phyloP scores from a whole-genome alignment of 2,113 vertebrate species.

The Sebastes fasciatus region DNA sequence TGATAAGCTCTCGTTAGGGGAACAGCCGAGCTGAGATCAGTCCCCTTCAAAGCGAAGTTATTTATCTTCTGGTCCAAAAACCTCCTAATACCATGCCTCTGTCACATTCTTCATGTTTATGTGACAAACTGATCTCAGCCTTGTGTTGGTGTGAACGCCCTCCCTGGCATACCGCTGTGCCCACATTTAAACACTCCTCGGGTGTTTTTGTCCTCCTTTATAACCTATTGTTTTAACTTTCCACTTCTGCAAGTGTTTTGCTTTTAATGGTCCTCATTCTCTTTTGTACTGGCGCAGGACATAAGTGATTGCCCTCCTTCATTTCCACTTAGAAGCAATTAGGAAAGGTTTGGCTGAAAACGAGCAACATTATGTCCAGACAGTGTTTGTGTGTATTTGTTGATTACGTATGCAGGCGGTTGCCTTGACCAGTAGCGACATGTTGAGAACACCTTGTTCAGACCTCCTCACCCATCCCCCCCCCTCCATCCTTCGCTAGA shows the following conservation, averaged over 20 bases:
- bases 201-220: slow-evolving; percentile 40
- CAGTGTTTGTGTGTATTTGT: slow-evolving; percentile 22
- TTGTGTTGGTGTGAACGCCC: slow-evolving; percentile 41
- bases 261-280: slow-evolving; percentile 57
- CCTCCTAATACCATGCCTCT: slow-evolving; percentile 40
- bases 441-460: slow-evolving; percentile 44
- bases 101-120: slow-evolving; percentile 74
- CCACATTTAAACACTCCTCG: slow-evolving; percentile 21
- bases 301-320: slow-evolving; percentile 36
- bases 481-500: not conserved
- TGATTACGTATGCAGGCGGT: slow-evolving; percentile 26
- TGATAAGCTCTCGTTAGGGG: not conserved
- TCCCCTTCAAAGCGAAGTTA: slow-evolving; percentile 10
- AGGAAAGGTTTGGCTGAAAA: slow-evolving; percentile 40
- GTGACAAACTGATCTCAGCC: slow-evolving; percentile 54
- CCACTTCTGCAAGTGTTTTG: slow-evolving; percentile 40
- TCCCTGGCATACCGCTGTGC: slow-evolving; percentile 4
- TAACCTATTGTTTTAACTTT: slow-evolving; percentile 48
- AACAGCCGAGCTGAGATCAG: slow-evolving; percentile 14
- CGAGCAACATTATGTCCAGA: slow-evolving; percentile 18
- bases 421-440: slow-evolving; percentile 2
- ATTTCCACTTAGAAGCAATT: slow-evolving; percentile 26
- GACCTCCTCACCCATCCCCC: slow-evolving; percentile 22
- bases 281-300: slow-evolving; percentile 33
- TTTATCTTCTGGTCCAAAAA: slow-evolving; percentile 24